Base-by-base conservation (phyloP, 1,140 invertebrate genomes). In the Drosophila littoralis region DNA sequence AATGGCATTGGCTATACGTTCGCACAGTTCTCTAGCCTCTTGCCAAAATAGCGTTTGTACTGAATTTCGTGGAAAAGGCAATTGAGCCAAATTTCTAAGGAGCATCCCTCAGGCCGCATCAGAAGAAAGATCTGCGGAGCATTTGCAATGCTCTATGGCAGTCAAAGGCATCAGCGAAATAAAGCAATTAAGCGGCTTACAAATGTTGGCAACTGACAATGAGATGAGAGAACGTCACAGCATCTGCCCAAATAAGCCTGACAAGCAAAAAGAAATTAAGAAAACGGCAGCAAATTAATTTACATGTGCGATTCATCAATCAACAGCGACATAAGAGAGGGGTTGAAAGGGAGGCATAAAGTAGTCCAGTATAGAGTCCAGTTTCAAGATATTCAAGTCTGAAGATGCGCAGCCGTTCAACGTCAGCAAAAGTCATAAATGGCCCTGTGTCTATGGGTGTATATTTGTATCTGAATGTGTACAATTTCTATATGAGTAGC, bases 171-270 rank as follows among this genome's bases (percentile, higher is more conserved):
- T 70, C 65, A 70, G 77, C 65, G 70, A 77, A 89, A 88, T 88
- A 88, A 89, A 88, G 84, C 85, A 88, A 88, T 88, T 88, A 88
- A 88, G 84, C 84, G 80, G 80, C 84, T 88, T 89, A 88, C 80
- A 89, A 89, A 86, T 86, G 80, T 74, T 79, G 75, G 66, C 81
- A 61, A 84, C 75, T 84, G 67, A 67, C 71, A 79, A 66, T 77
- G 51, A 58, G 38, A 58, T 28, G 63, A 69, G 59, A 46, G 58
- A 64, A 64, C 40, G 58, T 51, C 40, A 35, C 64, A 79, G 64
- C 42, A 61, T 42, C 51, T 36, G 66, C 43, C 46, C 64, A 74
- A 83, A 77, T 75, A 88, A 83, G 74, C 72, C 83, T 83, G 73
- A 89, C 80, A 88, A 88, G 77, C 66, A 73, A 81, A 75, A 81